These are phyloP conservation scores for Portunus trituberculatus DNA, from an alignment of 1,140 invertebrate genomes.

Conservation along the genomic window DNA sequence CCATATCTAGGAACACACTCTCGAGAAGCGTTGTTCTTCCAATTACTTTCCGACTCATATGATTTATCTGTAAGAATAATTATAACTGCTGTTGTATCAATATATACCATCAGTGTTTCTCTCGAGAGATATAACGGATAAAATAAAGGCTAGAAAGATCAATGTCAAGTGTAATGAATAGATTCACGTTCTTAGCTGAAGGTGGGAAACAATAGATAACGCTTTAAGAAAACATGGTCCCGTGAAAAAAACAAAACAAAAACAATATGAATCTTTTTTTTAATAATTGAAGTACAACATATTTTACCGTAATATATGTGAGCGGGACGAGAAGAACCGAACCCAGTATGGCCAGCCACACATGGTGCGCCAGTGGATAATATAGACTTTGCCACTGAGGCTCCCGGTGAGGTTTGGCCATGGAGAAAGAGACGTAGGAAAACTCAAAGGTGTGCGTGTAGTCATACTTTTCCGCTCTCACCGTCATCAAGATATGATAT, in stretches of 20 bases:
- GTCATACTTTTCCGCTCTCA: background rate
- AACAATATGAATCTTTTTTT: too few species aligned
- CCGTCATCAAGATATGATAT: background rate
- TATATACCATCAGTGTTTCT: too few species aligned
- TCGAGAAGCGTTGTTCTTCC: background rate
- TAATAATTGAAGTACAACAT: too few species aligned
- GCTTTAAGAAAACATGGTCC: too few species aligned
- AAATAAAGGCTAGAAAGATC: too few species aligned
- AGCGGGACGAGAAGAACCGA: background rate
- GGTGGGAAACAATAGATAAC: too few species aligned
- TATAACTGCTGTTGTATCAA: too few species aligned
- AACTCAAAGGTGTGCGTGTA: conserved; percentile 3
- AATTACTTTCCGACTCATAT: too few species aligned
- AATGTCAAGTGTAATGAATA: background rate
- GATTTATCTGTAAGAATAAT: too few species aligned
- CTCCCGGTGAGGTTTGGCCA: conserved; percentile 16
- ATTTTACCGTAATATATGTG: background rate
- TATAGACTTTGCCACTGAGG: conserved; percentile 34
- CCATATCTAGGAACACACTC: background rate
- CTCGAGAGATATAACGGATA: too few species aligned
- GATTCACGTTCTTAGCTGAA: background rate
- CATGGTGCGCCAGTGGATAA: background rate
- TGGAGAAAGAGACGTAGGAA: background rate
- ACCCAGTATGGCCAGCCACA: background rate
- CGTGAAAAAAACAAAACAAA: too few species aligned